Base-by-base conservation (phyloP, 2,113 vertebrate species). In the Hiodon alosoides region DNA sequence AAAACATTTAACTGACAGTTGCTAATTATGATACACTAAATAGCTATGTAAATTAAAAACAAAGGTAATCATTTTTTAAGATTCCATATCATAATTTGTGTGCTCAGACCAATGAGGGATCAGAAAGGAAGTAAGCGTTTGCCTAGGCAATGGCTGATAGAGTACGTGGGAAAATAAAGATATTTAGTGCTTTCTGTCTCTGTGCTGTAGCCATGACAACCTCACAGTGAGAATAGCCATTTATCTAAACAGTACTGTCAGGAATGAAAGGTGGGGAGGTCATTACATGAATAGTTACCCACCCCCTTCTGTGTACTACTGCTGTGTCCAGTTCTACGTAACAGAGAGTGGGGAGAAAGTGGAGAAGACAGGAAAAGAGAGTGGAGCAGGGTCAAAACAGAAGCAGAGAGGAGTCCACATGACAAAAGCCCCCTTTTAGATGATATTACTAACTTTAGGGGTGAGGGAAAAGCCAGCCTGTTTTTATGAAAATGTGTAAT, bases 141-240 rank as follows among this genome's bases (percentile, higher is more conserved):
- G 11, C 31, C 46, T 71, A 11, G 52, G 71, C 72, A 67, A 75
- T 72, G 80, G 79, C 80, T 65, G 78, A 80, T 5, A 71, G 55
- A 81, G 78, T 73, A 88, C 83, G 88, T 85, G 83, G 81, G 84
- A 82, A 90, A 86, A 89, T 83, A 86, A 82, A 88, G 87, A 89
- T 90, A 87, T 89, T 87, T 87, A 83, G 85, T 81, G 80, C 79
- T 83, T 86, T 88, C 80, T 83, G 85, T 86, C 86, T 85, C 83
- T 79, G 79, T 85, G 79, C 81, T 84, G 87, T 91, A 86, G 85
- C 84, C 88, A 90, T 90, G 88, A 88, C 87, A 73, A 89, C 83
- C 8, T 81, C 83, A 86, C 88, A 89, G 83, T 82, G 74, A 86
- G 88, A 85, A 83, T 84, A 81, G 83, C 81, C 85, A 82, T 85